A percentile compares a stretch with the other conserved stretches of the same genome.
Conservation (phyloP, 2,113 vertebrate genomes). For the Ifrita kowaldi region DNA sequence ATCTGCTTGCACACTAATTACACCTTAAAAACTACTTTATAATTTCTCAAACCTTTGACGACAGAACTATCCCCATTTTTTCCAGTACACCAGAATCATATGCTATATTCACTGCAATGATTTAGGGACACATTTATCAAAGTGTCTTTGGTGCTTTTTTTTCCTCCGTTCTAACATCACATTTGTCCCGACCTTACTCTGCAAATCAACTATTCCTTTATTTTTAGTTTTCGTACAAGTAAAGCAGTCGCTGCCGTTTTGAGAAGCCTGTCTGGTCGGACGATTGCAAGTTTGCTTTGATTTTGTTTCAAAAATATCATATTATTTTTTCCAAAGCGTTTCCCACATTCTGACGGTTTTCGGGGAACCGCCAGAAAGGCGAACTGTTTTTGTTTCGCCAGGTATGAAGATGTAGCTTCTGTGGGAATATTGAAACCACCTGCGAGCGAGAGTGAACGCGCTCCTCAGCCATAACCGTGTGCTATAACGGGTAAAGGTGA, state of each 20-base stretch:
- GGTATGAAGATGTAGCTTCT: background rate
- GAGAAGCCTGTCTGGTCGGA: background rate
- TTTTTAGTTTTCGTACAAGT: background rate
- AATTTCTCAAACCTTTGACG: background rate
- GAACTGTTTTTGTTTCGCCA: background rate
- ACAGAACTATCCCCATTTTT: background rate
- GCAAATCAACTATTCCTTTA: background rate
- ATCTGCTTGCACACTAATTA: background rate
- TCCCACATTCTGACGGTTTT: background rate
- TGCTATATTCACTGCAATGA: background rate
- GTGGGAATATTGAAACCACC: background rate
- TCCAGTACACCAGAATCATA: background rate
- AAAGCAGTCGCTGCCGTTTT: background rate
- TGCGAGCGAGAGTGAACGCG: background rate
- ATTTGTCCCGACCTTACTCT: background rate
- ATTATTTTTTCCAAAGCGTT: background rate
- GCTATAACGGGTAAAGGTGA: background rate
- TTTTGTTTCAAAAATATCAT: background rate
- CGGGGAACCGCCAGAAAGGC: background rate
- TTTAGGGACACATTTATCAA: background rate
- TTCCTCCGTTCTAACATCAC: accelerated
- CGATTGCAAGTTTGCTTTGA: background rate
- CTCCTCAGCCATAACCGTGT: background rate
- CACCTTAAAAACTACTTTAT: background rate
- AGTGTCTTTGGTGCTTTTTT: accelerated